Conservation (phyloP, 1,140 invertebrate species). For the Musca domestica region DNA sequence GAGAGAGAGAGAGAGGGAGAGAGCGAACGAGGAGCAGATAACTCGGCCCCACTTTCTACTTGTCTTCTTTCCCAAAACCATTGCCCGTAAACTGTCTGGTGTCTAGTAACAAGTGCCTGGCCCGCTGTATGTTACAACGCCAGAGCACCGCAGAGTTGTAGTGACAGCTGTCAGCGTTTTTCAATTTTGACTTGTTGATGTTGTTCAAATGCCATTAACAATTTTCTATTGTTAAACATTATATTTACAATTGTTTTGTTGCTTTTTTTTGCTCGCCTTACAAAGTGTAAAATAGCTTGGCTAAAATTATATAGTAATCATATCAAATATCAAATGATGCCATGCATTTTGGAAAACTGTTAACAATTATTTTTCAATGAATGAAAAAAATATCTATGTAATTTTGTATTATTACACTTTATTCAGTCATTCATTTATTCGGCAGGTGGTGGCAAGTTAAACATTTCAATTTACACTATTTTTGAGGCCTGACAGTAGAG, state of each 20-base stretch:
- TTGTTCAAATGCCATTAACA: not conserved
- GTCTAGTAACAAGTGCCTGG: not conserved
- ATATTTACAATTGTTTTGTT: not conserved
- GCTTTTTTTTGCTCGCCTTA: not conserved
- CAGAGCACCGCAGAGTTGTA: slow-evolving; percentile 3
- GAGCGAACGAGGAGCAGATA: too few relatives aligned
- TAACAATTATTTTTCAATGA: slow-evolving; percentile 16
- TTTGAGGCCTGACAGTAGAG: too few relatives aligned
- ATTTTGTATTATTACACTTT: too few relatives aligned
- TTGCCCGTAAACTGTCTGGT: too few relatives aligned
- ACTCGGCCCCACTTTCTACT: too few relatives aligned
- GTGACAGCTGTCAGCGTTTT: slow-evolving; percentile 16
- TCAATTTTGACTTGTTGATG: slow-evolving; percentile 1
- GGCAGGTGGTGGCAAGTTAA: too few relatives aligned
- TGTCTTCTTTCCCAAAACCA: too few relatives aligned
- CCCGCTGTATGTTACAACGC: not conserved
- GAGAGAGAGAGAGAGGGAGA: too few relatives aligned
- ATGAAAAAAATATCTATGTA: slow-evolving; percentile 2
- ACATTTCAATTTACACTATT: too few relatives aligned
- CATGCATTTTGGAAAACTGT: not conserved
- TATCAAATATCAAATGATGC: slow-evolving; percentile 10
- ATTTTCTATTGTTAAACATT: not conserved
- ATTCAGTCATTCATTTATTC: too few relatives aligned
- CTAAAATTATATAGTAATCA: not conserved
- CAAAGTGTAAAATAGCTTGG: not conserved